Evolutionary conservation across 2,797 vertebrate genomes (phyloP), one percentile per base, ranked within the genome.

Genomic region (Epinephelus malabaricus): DNA sequence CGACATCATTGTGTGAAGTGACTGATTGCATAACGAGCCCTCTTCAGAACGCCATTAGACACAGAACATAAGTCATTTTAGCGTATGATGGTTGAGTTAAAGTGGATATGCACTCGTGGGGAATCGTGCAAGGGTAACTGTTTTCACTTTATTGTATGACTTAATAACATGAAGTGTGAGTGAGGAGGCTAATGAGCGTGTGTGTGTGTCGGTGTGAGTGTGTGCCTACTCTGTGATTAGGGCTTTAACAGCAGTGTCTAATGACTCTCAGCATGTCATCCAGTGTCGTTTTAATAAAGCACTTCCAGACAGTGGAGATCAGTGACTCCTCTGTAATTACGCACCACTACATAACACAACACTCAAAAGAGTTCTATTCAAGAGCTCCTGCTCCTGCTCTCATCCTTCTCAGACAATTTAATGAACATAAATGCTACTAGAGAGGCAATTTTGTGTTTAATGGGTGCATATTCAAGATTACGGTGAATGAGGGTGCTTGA

Each of bases 251-350:
- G 81, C 65, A 82, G 88, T 73, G 86, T 84, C 81, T 93, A 91
- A 94, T 91, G 89, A 90, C 86, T 93, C 88, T 83, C 85, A 81
- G 80, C 75, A 69, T 82, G 90, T 90, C 89, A 89, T 78, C 84
- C 70, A 88, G 73, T 88, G 88, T 88, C 76, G 23, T 69, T 87
- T 90, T 92, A 94, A 94, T 94, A 90, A 92, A 70, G 10, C 76
- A 79, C 89, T 89, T 86, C 60, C 60, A 86, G 81, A 86, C 86
- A 87, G 81, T 66, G 66, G 69, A 92, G 92, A 91, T 91, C 92
- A 86, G 76, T 78, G 92, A 90, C 89, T 91, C 73, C 86, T 65
- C 84, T 88, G 81, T 92, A 94, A 95, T 95, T 94, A 93, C 74
- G 78, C 89, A 83, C 77, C 70, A 84, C 79, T 79, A 86, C 87